Percentiles rank a stretch among this genome's conserved stretches.
Evolutionary conservation across 64 coral and sea anemone species (phyloP).

Genomic region (Orbicella faveolata): DNA sequence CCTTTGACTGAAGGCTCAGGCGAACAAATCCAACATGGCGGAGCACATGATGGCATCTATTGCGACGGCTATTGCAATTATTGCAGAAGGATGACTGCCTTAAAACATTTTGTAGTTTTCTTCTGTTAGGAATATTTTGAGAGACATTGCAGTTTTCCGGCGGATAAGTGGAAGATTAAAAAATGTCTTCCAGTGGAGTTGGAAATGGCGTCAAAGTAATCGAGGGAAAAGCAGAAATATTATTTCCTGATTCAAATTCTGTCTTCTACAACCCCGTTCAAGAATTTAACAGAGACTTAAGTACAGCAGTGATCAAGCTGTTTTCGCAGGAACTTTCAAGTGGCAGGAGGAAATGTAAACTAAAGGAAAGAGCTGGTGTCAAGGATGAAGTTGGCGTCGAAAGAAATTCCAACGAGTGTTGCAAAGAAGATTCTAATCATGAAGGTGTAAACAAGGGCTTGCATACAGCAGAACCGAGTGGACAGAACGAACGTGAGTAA

Average conservation of each 20-base stretch:
- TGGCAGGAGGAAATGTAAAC: neutral
- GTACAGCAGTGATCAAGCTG: slow-evolving; percentile 54
- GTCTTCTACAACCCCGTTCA: slow-evolving; percentile 89
- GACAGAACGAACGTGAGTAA: neutral
- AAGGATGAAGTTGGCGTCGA: neutral
- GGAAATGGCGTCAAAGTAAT: slow-evolving; percentile 10
- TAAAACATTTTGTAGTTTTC: neutral
- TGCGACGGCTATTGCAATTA: no score
- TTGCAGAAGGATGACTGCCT: no score
- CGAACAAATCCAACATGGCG: slow-evolving; percentile 5
- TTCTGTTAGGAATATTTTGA: neutral
- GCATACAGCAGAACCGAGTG: neutral
- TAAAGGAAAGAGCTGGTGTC: neutral
- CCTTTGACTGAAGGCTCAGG: neutral
- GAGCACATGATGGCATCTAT: no score
- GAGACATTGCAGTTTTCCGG: no score
- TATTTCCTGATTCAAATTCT: slow-evolving; percentile 47
- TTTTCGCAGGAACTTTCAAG: slow-evolving; percentile 21
- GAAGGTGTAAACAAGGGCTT: neutral
- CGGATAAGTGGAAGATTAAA: neutral
- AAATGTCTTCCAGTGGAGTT: neutral
- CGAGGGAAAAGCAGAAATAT: slow-evolving; percentile 74
- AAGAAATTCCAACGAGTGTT: no score
- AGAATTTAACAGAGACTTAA: slow-evolving; percentile 83
- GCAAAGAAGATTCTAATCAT: neutral